A percentile compares a stretch with the other conserved stretches of the same genome.
Evolutionary conservation across 1,140 invertebrate genomes (phyloP).

Genomic region (Heterodera schachtii): DNA sequence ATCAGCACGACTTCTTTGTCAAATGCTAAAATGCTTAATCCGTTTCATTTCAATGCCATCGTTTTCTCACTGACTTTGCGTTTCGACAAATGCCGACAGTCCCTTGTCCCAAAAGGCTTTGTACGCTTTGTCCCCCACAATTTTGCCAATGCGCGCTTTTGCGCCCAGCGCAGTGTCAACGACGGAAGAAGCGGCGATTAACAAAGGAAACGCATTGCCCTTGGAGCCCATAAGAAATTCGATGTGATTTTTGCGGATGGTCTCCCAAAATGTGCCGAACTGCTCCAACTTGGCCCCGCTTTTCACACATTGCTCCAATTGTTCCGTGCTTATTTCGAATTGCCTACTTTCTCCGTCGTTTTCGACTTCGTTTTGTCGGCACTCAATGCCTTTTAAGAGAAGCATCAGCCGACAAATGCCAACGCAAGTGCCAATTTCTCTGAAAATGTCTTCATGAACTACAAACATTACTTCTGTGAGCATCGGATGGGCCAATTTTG

Average conservation of each 20-base stretch:
- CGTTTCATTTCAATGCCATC: neutral
- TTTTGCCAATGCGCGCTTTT: neutral
- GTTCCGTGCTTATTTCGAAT: neutral
- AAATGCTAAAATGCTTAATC: neutral
- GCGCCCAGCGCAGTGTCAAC: neutral
- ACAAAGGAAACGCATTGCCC: neutral
- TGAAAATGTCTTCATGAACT: neutral
- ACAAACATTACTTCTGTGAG: neutral
- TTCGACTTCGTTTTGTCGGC: neutral
- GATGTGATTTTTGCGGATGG: neutral
- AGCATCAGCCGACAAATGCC: neutral
- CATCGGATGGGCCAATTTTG: neutral
- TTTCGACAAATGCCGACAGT: neutral
- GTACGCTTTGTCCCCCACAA: neutral
- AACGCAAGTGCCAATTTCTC: neutral
- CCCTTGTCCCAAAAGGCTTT: neutral
- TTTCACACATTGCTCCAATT: neutral
- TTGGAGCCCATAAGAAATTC: neutral
- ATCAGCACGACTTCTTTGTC: neutral
- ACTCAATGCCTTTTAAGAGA: neutral
- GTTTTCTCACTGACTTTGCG: neutral
- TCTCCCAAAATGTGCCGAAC: neutral
- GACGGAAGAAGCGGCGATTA: neutral
- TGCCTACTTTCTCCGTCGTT: neutral
- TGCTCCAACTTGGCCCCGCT: neutral